phyloP scores from a whole-genome alignment of 2,113 vertebrate species.

The Aix galericulata region DNA sequence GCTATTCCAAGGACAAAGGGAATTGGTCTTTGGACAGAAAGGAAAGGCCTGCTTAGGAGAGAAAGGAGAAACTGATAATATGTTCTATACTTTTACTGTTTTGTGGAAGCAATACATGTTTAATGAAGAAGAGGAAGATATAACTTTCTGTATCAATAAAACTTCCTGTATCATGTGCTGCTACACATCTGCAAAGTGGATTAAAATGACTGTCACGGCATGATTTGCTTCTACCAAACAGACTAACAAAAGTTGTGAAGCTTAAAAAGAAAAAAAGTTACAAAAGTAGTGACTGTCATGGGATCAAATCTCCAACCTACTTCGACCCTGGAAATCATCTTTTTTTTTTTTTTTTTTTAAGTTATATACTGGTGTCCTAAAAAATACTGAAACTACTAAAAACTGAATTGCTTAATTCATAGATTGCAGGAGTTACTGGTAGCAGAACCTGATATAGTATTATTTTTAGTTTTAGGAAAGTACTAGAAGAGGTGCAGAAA shows the following conservation, averaged over 20 bases:
- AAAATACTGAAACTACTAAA: background rate
- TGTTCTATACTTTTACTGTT: background rate
- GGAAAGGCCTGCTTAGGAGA: background rate
- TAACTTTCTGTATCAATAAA: background rate
- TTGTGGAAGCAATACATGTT: background rate
- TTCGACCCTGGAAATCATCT: background rate
- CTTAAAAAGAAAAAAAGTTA: too few relatives aligned
- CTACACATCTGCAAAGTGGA: background rate
- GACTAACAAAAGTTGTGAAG: fast-evolving
- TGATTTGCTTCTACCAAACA: background rate
- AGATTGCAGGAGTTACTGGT: background rate
- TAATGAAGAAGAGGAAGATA: background rate
- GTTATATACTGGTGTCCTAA: background rate
- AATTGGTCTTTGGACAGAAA: background rate
- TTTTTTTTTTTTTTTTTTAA: background rate
- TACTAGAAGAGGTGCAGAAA: background rate
- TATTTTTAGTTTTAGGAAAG: background rate
- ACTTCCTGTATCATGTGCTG: background rate
- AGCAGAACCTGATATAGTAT: background rate
- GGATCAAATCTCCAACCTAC: background rate
- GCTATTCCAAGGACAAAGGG: background rate
- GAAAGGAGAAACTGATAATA: background rate
- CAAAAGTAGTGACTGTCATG: background rate
- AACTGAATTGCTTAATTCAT: background rate
- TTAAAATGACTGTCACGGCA: background rate